These are phyloP conservation scores for Volucella inflata DNA, from an alignment of 2,888 invertebrate species.

Conservation along the genomic window DNA sequence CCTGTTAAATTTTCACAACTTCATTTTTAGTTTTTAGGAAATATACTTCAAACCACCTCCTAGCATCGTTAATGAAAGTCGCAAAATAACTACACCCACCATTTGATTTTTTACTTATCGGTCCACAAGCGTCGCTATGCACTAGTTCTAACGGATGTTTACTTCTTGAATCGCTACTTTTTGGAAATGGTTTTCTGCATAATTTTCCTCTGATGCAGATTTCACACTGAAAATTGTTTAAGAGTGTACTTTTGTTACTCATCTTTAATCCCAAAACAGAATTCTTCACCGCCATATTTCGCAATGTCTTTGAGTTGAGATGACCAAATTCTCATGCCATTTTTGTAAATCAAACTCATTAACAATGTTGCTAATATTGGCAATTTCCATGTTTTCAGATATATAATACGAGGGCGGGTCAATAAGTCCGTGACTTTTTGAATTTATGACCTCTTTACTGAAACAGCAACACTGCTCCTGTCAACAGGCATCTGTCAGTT, in stretches of 20 bases:
- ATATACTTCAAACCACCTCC: conserved; percentile 20
- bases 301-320: neutral
- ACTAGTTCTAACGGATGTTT: neutral
- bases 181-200: conserved; percentile 6
- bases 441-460: too few relatives aligned
- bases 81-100: conserved; percentile 21
- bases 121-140: conserved; percentile 20
- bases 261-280: conserved; percentile 14
- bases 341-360: too few relatives aligned
- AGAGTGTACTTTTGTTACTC: neutral
- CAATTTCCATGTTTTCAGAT: too few relatives aligned
- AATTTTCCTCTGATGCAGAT: conserved; percentile 7
- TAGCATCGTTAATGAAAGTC: conserved; percentile 16
- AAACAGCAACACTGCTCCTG: too few relatives aligned
- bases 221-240: neutral
- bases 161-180: neutral
- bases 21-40: conserved; percentile 16
- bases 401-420: too few relatives aligned
- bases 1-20: conserved; percentile 15
- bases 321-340: neutral
- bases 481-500: too few relatives aligned
- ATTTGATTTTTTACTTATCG: conserved; percentile 7
- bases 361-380: too few relatives aligned
- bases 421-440: too few relatives aligned
- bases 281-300: neutral